Base-by-base conservation (phyloP, 2,797 vertebrate genomes). In the Propithecus deckenii region DNA sequence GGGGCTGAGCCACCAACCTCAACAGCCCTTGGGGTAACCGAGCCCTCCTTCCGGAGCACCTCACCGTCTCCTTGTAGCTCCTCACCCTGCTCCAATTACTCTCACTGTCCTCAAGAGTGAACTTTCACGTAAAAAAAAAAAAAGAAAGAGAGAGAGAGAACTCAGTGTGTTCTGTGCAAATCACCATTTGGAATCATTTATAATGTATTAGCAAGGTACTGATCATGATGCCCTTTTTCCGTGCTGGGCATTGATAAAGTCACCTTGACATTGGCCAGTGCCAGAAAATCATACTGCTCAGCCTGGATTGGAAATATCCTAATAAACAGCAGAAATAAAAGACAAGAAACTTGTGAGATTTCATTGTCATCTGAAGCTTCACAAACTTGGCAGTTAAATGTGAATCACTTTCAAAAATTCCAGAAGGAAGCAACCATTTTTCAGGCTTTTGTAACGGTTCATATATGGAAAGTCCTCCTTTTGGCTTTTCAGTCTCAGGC, bases 181-280 rank as follows among this genome's bases (percentile, higher is more conserved):
- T 89, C 32, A 7, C n/a, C 50, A 86, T 79, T 97, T 96, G 94
- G 67, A 96, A 96, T 95, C 48, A 41, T 90, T 94, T 97, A 50
- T 92, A 87, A 79, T 63, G 80, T 97, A 38, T 96, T 93, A 94
- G 50, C 20, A 93, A 75, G 48, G 61, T 63, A 48, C 75, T 80
- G 71, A 91, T 72, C 14, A 7, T 90, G 81, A 72, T 80, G 76
- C 38, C 63, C 69, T 94, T 94, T 79, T 91, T 85, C 32, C 88
- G 30, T 91, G 59, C 63, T 13, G 12, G 61, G 28, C 55, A 13
- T 87, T 91, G 69, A 67, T 65, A 91, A 92, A 97, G 91, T 97
- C 94, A 97, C 95, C 81, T 88, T 97, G 97, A 97, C 94, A 95
- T 90, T 92, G 96, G 25, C 32, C 41, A 50, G 30, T n/a, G 85